Percentiles rank a stretch among this genome's conserved stretches.
Evolutionary conservation across 2,888 invertebrate genomes (phyloP).

Genomic region (Mesopsocus fuscifrons): DNA sequence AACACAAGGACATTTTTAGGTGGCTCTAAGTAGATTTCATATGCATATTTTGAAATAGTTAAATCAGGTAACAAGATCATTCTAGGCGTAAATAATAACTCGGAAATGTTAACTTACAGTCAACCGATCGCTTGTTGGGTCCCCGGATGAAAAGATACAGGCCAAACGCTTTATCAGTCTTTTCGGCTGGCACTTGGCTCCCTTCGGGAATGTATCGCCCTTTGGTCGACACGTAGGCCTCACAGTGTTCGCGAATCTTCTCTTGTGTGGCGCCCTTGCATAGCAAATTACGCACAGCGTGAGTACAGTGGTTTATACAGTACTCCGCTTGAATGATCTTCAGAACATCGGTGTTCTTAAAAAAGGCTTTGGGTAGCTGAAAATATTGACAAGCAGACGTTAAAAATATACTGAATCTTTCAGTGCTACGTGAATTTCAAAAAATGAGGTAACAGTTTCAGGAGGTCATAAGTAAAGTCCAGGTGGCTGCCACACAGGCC

Average conservation of each 20-base stretch:
- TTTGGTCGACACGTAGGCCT: conserved; percentile 31
- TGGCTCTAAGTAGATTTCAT: too few species aligned
- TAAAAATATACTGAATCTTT: too few species aligned
- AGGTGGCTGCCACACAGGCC: too few species aligned
- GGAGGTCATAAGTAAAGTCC: neutral
- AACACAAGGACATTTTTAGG: too few species aligned
- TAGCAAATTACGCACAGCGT: conserved; percentile 29
- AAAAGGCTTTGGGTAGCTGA: conserved; percentile 1
- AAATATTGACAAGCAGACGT: too few species aligned
- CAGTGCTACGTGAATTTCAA: too few species aligned
- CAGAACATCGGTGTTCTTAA: conserved; percentile 2
- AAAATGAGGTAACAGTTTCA: neutral
- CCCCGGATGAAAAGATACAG: conserved; percentile 29
- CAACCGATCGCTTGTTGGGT: conserved; percentile 20
- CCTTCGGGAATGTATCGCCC: conserved; percentile 25
- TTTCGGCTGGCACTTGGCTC: neutral
- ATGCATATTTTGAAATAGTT: too few species aligned
- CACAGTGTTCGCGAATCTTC: conserved; percentile 27
- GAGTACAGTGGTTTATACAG: conserved; percentile 32
- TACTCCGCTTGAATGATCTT: conserved; percentile 26
- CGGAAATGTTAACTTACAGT: conserved; percentile 18
- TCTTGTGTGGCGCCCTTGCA: conserved; percentile 32
- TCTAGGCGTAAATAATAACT: neutral
- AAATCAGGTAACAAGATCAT: too few species aligned
- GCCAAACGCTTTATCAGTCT: conserved; percentile 11